Base-by-base conservation (phyloP, 2,113 vertebrate genomes). In the Pituophis catenifer region DNA sequence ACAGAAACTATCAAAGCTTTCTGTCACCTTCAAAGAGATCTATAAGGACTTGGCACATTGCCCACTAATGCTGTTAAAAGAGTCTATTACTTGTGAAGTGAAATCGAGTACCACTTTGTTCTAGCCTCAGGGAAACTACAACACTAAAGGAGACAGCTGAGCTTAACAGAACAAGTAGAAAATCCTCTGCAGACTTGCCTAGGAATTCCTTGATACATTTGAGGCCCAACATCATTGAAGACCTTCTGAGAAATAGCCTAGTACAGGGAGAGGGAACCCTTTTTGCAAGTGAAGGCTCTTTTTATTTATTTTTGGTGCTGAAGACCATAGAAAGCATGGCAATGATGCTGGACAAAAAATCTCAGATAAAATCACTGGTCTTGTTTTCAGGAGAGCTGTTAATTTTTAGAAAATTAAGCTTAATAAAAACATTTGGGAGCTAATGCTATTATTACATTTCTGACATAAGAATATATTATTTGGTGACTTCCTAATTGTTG, bases 51-150 rank as follows among this genome's bases (percentile, higher is more conserved):
- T 93, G 94, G 54, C 26, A 58, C 23, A 0, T 44, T 55, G 0
- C 89, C 88, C 50, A 44, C 91, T 65, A 70, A 9, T 88, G 70
- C 93, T 92, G 86, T 92, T 57, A 17, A 91, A 48, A 90, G 15
- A 88, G 55, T 88, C 93, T 93, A 33, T 81, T 93, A 94, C 87
- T 93, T 95, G 89, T 57, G 59, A 2, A 0, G n/a, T 86, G 88
- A 88, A 50, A 91, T 44, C 50, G 93, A 94, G 29, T 5, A 44
- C n/a, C 44, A 17, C 57, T 87, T 8, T 7, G 59, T 50, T 89
- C 75, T 90, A n/a, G 54, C 89, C 89, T 91, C 88, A 91, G 65
- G 88, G 92, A 50, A 75, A 89, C 88, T 19, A 48, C 91, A 59
- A 19, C 29, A 23, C 94, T 89, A 29, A 52, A 93, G 0, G 11